These are phyloP conservation scores for Electrophaes corylata DNA, from an alignment of 2,888 invertebrate genomes.

Conservation along the genomic window DNA sequence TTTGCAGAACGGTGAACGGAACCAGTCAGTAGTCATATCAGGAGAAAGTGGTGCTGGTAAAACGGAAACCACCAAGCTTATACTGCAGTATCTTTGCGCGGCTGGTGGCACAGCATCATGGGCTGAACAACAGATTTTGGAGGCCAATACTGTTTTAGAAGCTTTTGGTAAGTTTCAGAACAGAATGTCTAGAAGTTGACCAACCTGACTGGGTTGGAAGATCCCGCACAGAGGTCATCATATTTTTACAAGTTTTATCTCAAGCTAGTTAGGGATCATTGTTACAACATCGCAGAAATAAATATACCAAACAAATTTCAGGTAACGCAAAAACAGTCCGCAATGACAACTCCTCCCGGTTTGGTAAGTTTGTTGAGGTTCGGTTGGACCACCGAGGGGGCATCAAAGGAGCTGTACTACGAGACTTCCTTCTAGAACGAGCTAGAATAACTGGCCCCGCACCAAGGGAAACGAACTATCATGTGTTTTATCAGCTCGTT, in stretches of 20 bases:
- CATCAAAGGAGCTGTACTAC: conserved; percentile 95
- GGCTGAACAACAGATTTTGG: conserved; percentile 98
- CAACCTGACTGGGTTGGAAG: too few relatives aligned
- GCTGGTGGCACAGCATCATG: conserved; percentile 90
- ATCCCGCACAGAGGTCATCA: too few relatives aligned
- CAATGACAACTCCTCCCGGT: conserved; percentile 96
- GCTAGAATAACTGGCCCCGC: conserved; percentile 96
- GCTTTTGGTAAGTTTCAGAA: conserved; percentile 90
- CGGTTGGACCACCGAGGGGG: conserved; percentile 95
- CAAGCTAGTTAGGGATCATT: not conserved
- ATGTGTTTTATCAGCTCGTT: conserved; percentile 95
- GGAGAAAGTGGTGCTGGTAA: conserved; percentile 97
- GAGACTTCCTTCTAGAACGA: conserved; percentile 95
- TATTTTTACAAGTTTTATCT: not conserved
- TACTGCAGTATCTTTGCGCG: conserved; percentile 95
- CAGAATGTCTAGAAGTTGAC: too few relatives aligned
- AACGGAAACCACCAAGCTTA: conserved; percentile 96
- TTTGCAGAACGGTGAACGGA: conserved; percentile 74
- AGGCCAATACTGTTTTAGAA: conserved; percentile 96
- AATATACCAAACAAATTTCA: conserved; percentile 54
- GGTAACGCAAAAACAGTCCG: conserved; percentile 97
- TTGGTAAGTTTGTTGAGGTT: conserved; percentile 98
- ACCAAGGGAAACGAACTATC: conserved; percentile 94
- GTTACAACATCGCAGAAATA: not conserved
- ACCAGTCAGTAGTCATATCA: conserved; percentile 95